These are phyloP conservation scores for Callosobruchus maculatus DNA, from an alignment of 2,888 invertebrate species.

Conservation along the genomic window DNA sequence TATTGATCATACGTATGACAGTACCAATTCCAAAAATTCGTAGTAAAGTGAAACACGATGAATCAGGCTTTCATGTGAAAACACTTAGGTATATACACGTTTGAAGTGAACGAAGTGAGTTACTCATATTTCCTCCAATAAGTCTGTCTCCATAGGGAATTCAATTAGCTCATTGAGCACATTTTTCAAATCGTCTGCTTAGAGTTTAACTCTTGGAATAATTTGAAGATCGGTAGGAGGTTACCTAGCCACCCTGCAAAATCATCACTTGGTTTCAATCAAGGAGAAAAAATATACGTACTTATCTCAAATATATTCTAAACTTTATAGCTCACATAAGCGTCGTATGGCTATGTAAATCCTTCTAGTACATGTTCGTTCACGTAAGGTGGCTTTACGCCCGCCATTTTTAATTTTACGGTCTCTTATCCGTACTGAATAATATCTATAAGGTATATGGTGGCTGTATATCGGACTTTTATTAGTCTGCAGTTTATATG, in stretches of 20 bases:
- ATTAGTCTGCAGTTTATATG: neutral
- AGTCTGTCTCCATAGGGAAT: no score
- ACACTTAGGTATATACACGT: no score
- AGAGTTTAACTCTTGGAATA: no score
- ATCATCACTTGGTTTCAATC: neutral
- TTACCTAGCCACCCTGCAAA: neutral
- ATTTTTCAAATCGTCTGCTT: no score
- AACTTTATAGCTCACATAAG: neutral
- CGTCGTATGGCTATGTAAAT: neutral
- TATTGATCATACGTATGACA: no score
- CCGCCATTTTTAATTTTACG: neutral
- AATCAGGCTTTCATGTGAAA: no score
- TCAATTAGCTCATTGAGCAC: no score
- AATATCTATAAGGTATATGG: neutral
- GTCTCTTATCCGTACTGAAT: neutral
- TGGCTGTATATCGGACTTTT: neutral
- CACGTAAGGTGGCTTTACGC: neutral
- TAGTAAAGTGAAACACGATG: no score
- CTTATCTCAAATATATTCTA: neutral
- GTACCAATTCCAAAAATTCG: no score
- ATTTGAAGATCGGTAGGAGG: no score
- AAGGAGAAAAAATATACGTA: neutral
- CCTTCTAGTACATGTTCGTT: neutral
- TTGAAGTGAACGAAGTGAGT: no score
- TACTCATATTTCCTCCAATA: no score